These are phyloP conservation scores for Podarcis cretensis DNA, from an alignment of 2,113 vertebrate species.

Conservation along the genomic window DNA sequence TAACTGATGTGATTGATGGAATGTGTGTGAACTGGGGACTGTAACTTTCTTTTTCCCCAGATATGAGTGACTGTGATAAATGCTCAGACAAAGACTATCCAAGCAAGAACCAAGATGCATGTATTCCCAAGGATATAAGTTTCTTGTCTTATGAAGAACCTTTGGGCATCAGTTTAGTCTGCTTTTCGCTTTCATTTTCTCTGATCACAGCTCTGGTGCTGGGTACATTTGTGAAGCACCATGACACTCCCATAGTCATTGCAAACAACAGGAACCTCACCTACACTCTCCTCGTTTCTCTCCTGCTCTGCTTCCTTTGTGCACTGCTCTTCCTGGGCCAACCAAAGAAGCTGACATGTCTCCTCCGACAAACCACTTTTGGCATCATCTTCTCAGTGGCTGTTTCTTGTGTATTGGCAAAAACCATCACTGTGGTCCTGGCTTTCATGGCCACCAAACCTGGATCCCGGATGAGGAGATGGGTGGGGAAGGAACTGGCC, in stretches of 20 bases:
- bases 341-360: neutral
- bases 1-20: too few species aligned
- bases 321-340: neutral
- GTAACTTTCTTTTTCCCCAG: neutral
- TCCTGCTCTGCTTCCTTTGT: neutral
- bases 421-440: neutral
- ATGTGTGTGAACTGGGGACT: too few species aligned
- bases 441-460: neutral
- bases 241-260: neutral
- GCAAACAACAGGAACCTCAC: neutral
- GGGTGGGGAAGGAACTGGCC: neutral
- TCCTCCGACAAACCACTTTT: neutral
- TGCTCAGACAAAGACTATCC: neutral
- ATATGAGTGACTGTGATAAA: neutral
- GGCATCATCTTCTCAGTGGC: neutral
- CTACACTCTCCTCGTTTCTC: neutral
- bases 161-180: neutral
- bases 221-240: neutral
- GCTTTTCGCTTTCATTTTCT: neutral
- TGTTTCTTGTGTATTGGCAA: neutral
- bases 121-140: neutral
- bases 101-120: neutral
- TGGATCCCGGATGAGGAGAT: neutral
- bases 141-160: neutral
- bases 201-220: neutral